Conservation (phyloP, 2,797 vertebrate species). For the Prunella strophiata region DNA sequence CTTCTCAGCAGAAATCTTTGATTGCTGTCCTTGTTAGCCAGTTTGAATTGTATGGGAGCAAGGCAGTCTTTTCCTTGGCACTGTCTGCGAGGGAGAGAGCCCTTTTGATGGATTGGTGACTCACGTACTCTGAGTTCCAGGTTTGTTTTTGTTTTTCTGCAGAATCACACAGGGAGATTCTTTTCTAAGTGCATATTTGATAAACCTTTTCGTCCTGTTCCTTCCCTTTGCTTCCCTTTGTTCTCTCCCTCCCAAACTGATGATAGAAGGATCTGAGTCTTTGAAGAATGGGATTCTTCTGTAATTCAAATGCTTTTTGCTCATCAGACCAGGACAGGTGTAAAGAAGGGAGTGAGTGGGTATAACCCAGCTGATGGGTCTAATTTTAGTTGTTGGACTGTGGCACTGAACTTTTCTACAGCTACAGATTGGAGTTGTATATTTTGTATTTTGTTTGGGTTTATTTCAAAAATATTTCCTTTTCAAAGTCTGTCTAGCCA, state of each 20-base stretch:
- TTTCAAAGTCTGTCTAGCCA: background rate
- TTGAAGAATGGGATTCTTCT: background rate
- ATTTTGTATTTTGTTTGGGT: background rate
- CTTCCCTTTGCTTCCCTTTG: background rate
- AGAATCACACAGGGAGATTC: background rate
- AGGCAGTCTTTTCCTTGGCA: background rate
- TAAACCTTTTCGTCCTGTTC: background rate
- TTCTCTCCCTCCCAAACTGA: background rate
- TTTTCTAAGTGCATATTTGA: background rate
- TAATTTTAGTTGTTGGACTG: background rate
- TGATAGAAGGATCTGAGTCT: background rate
- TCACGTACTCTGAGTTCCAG: background rate
- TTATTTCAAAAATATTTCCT: fast-evolving
- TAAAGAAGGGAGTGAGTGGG: background rate
- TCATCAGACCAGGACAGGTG: background rate
- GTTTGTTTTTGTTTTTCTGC: background rate
- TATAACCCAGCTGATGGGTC: background rate
- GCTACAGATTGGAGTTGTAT: background rate
- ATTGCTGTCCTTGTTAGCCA: conserved; percentile 45
- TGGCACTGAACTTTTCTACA: background rate
- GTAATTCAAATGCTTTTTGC: background rate
- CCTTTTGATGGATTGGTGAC: background rate
- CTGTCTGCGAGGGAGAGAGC: background rate
- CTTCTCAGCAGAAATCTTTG: conserved; percentile 69
- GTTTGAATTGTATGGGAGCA: background rate